Evolutionary conservation across 2,888 invertebrate genomes (phyloP).

Genomic region (Agrilus mali): DNA sequence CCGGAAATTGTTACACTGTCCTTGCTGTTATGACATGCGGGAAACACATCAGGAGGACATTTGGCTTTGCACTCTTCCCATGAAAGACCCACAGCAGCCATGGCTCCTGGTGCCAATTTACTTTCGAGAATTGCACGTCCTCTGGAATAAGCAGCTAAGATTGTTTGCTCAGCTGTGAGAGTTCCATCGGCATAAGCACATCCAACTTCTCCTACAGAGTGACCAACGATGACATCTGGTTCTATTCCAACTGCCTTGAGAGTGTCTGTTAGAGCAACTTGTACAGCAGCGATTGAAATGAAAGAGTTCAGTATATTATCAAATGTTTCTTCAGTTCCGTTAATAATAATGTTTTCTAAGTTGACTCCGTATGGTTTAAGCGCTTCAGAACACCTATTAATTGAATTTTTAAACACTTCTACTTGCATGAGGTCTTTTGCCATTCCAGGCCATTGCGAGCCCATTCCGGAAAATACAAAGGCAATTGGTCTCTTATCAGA

Average conservation of each 20-base stretch:
- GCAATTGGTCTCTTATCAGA: constrained; percentile 70
- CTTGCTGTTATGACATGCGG: constrained; percentile 89
- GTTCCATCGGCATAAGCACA: constrained; percentile 96
- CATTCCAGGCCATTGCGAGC: constrained; percentile 96
- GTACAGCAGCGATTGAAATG: constrained; percentile 88
- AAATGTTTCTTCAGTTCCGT: constrained; percentile 63
- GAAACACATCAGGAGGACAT: constrained; percentile 66
- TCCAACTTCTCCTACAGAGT: constrained; percentile 86
- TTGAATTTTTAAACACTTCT: constrained; percentile 67
- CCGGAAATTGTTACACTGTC: constrained; percentile 95
- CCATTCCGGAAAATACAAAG: constrained; percentile 97
- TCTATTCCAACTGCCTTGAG: constrained; percentile 60
- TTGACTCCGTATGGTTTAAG: constrained; percentile 71
- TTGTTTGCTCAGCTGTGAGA: constrained; percentile 86
- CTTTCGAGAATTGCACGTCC: constrained; percentile 74
- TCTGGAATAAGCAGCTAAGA: constrained; percentile 88
- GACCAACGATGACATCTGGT: constrained; percentile 93
- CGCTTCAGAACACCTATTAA: constrained; percentile 62
- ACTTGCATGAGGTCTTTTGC: constrained; percentile 73
- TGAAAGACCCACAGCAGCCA: constrained; percentile 86
- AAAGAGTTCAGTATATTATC: constrained; percentile 84
- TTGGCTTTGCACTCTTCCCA: constrained; percentile 70
- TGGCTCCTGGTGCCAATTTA: constrained; percentile 58
- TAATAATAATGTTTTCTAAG: constrained; percentile 66
- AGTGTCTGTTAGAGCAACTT: constrained; percentile 90